Conservation (phyloP, 2,797 vertebrate genomes). For the Hydrolagus colliei region DNA sequence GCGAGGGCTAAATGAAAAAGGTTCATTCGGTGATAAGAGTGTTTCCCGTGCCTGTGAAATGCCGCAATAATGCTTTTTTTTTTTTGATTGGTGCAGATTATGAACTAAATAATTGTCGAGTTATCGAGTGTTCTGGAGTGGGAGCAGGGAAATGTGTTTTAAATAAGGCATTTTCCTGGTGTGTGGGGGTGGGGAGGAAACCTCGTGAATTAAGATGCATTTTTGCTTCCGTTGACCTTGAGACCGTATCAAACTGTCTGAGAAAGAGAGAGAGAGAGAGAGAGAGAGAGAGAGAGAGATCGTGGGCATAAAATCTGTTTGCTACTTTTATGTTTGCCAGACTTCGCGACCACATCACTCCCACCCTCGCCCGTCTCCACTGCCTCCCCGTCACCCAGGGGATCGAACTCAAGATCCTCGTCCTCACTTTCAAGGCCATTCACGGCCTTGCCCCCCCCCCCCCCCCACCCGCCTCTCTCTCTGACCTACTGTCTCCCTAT, state of each 20-base stretch:
- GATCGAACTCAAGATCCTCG: too few species aligned
- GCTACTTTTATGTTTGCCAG: too few species aligned
- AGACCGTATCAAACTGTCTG: neutral
- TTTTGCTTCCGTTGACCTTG: neutral
- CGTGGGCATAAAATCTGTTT: too few species aligned
- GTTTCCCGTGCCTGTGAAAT: neutral
- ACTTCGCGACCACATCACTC: too few species aligned
- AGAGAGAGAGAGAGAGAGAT: too few species aligned
- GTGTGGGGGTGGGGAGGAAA: neutral
- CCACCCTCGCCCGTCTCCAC: too few species aligned
- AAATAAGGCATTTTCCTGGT: neutral
- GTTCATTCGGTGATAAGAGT: neutral
- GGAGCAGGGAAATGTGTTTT: neutral
- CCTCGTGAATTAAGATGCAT: neutral
- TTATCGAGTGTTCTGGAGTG: neutral
- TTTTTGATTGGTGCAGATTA: neutral
- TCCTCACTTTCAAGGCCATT: too few species aligned
- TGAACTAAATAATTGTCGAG: neutral
- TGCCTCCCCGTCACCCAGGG: too few species aligned
- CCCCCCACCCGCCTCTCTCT: too few species aligned
- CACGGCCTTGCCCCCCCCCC: too few species aligned
- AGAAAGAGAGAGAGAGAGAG: too few species aligned
- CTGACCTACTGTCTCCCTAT: too few species aligned
- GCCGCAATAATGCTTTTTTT: neutral
- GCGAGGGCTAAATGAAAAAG: neutral